phyloP scores from a whole-genome alignment of 2,888 invertebrate species.

The Ctenicera cuprea region DNA sequence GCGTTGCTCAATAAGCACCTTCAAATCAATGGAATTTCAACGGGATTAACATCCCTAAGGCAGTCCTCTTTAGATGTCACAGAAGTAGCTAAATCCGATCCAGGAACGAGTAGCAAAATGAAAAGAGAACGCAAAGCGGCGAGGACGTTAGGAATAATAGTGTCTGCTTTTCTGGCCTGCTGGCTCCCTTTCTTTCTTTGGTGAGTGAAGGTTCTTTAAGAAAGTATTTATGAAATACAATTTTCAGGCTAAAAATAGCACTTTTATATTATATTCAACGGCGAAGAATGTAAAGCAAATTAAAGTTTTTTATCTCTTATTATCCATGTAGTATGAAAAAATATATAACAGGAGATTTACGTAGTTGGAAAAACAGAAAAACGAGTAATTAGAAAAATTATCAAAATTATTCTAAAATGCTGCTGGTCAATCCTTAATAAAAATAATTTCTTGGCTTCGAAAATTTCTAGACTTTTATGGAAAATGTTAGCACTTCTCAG shows the following conservation, averaged over 20 bases:
- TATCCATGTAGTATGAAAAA: no score
- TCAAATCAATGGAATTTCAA: constrained; percentile 91
- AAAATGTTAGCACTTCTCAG: no score
- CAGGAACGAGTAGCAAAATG: constrained; percentile 87
- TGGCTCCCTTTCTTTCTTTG: constrained; percentile 98
- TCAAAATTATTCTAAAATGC: no score
- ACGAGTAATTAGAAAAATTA: no score
- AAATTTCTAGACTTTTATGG: no score
- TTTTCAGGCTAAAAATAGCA: not conserved
- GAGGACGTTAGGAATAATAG: constrained; percentile 95
- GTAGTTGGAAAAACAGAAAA: no score
- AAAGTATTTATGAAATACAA: not conserved
- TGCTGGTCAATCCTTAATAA: no score
- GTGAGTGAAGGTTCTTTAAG: constrained; percentile 75
- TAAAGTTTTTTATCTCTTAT: no score
- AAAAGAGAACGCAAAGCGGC: constrained; percentile 94
- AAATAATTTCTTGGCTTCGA: no score
- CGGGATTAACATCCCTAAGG: constrained; percentile 75
- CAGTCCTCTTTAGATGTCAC: constrained; percentile 70
- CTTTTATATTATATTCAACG: not conserved
- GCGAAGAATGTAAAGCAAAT: no score
- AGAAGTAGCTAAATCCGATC: constrained; percentile 72
- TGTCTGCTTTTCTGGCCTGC: constrained; percentile 95
- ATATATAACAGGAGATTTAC: no score
- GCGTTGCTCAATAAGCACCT: constrained; percentile 90